phyloP scores from a whole-genome alignment of 2,113 vertebrate species.

The Ptyas mucosa region DNA sequence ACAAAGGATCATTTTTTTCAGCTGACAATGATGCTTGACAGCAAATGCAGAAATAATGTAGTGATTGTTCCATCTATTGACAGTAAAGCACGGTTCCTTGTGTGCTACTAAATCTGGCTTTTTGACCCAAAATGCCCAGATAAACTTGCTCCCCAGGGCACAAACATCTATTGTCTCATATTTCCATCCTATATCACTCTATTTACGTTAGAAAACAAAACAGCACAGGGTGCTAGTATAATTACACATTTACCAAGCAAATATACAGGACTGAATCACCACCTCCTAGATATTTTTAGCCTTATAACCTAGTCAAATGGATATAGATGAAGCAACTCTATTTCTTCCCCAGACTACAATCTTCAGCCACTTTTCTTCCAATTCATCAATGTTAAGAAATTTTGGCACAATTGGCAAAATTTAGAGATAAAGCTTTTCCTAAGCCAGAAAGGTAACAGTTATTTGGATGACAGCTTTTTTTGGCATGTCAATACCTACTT shows the following conservation, averaged over 20 bases:
- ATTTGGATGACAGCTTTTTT: background rate
- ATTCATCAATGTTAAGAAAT: background rate
- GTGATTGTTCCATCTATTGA: background rate
- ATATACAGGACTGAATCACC: slow-evolving; percentile 66
- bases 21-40: slow-evolving; percentile 35
- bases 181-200: slow-evolving; percentile 48
- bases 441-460: background rate
- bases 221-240: slow-evolving; percentile 61
- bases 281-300: slow-evolving; percentile 63
- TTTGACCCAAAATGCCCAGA: background rate
- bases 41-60: background rate
- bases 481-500: background rate
- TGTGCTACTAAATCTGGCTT: slow-evolving; percentile 29
- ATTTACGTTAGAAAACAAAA: slow-evolving; percentile 56
- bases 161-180: slow-evolving; percentile 22
- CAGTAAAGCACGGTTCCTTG: slow-evolving; percentile 28
- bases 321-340: slow-evolving; percentile 59
- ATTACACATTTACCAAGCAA: slow-evolving; percentile 63
- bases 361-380: slow-evolving; percentile 8
- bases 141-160: slow-evolving; percentile 17
- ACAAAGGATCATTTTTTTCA: background rate
- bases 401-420: background rate
- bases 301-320: slow-evolving; percentile 64
- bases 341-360: slow-evolving; percentile 9
- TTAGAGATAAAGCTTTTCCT: background rate